Evolutionary conservation across 2,797 vertebrate species (phyloP), one percentile per base, ranked within the genome.

Genomic region (Gymnopithys bicolor): DNA sequence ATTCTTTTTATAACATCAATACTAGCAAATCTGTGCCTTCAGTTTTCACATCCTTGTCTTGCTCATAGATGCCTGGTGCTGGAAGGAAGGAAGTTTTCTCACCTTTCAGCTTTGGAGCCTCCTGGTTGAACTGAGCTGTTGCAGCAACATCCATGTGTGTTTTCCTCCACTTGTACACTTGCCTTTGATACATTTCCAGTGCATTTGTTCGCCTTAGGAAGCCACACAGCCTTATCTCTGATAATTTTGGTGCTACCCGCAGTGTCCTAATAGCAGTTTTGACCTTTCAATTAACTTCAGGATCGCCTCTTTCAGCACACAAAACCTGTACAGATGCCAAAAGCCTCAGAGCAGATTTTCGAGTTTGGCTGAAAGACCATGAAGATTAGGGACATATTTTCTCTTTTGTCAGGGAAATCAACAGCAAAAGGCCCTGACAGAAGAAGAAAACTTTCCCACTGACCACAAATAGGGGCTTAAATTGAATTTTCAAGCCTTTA

Each of bases 261-360:
- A 41, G 73, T 69, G 91, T 89, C 92, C 93, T 86, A 95, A 94
- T 87, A 84, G 83, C 70, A 76, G 74, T 93, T 94, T 88, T 94
- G 91, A 94, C 93, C 93, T 94, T 94, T 94, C 94, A 90, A 17
- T 96, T 96, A 95, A 94, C 92, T 96, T 89, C 60, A 75, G 62
- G 66, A 95, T 92, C 1, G 10, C 71, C 73, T 95, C 87, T 94
- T 94, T 87, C 79, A 84, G 51, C 59, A 81, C 62, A 84, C 88
- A 89, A 79, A 95, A 87, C 55, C 86, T 87, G 77, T 93, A 64
- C 27, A 41, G 19, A 53, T 51, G 93, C 95, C 91, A 91, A 51
- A 92, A 92, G 59, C 73, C 52, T 92, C 94, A 37, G 75, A 83
- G 67, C 69, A 91, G 76, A 81, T 93, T 87, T 90, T 74, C 15